phyloP scores from a whole-genome alignment of 1,140 invertebrate genomes.

The Drosophila tristis region DNA sequence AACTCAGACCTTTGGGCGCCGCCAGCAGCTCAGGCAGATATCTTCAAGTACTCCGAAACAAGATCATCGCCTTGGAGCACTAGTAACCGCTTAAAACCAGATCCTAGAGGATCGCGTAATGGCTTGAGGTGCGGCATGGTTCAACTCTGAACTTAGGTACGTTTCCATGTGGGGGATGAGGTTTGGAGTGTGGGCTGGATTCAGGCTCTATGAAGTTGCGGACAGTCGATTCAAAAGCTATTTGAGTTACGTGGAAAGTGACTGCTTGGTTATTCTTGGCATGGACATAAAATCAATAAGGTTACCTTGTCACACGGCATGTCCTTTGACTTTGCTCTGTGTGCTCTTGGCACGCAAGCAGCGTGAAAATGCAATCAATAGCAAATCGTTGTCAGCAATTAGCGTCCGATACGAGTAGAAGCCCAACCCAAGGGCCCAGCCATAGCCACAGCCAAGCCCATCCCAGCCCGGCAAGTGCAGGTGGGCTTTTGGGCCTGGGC shows the following conservation, averaged over 20 bases:
- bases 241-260: constrained; percentile 22
- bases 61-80: too few species aligned
- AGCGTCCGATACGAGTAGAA: constrained; percentile 36
- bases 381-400: constrained; percentile 74
- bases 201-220: background rate
- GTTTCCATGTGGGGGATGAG: too few species aligned
- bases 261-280: constrained; percentile 52
- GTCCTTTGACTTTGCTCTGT: constrained; percentile 49
- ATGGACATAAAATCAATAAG: constrained; percentile 67
- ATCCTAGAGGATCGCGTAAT: background rate
- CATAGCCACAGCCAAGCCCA: background rate
- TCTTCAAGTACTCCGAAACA: too few species aligned
- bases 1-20: too few species aligned
- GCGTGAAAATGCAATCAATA: constrained; percentile 74
- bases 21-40: too few species aligned
- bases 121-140: too few species aligned
- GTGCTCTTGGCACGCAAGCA: constrained; percentile 50
- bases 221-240: constrained; percentile 7
- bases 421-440: background rate
- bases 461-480: too few species aligned
- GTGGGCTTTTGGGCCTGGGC: too few species aligned
- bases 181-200: too few species aligned
- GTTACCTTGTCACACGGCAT: constrained; percentile 46
- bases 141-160: too few species aligned
- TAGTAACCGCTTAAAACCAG: too few species aligned